These are phyloP conservation scores for Reticulitermes speratus DNA, from an alignment of 1,140 invertebrate species.

Conservation along the genomic window DNA sequence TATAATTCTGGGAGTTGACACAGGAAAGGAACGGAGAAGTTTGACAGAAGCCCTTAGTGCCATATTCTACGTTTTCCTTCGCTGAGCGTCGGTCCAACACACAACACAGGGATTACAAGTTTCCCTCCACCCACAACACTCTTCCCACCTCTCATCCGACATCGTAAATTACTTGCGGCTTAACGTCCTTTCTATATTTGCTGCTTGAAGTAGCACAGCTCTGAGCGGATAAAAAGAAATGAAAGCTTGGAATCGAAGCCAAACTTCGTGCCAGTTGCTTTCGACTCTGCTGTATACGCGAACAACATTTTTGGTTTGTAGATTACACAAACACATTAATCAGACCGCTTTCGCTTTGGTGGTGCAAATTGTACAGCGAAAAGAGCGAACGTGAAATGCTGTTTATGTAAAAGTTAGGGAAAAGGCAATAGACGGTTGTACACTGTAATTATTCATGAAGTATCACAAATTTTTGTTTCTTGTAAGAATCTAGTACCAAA, in stretches of 20 bases:
- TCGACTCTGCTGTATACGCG: conserved; percentile 13
- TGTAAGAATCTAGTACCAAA: no score
- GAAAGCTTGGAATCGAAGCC: neutral
- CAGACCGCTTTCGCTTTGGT: conserved; percentile 24
- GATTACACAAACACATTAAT: conserved; percentile 39
- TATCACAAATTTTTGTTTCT: neutral
- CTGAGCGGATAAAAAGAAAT: neutral
- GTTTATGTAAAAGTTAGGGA: neutral
- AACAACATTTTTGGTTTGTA: conserved; percentile 30
- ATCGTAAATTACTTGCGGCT: conserved; percentile 25
- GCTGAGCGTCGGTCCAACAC: neutral
- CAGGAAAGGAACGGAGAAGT: neutral
- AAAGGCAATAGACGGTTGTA: neutral
- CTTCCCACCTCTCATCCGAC: conserved; percentile 20
- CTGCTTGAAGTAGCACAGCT: neutral
- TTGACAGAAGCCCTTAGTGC: neutral
- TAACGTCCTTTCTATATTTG: conserved; percentile 15
- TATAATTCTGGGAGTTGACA: neutral
- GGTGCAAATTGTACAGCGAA: neutral
- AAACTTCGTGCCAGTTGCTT: neutral
- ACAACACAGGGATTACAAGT: conserved; percentile 23
- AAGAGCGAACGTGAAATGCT: neutral
- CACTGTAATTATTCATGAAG: neutral
- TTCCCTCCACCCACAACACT: neutral
- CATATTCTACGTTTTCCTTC: neutral